Evolutionary conservation across 2,797 vertebrate genomes (phyloP).

Genomic region (Smutsia temminckii): DNA sequence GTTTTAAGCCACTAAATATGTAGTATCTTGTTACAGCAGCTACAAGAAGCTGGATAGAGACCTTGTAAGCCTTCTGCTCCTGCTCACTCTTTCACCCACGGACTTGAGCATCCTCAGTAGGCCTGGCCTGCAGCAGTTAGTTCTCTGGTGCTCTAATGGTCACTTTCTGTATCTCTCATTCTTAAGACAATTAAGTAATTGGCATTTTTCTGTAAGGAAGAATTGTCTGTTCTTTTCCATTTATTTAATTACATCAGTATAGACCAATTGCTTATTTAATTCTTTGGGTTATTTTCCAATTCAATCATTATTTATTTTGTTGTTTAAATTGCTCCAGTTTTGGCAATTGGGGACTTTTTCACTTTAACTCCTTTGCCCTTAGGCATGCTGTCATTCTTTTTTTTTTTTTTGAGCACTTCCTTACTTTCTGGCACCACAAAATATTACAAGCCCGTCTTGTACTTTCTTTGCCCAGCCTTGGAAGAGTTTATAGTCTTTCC

Average conservation of each 20-base stretch:
- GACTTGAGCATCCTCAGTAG: background rate
- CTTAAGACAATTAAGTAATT: background rate
- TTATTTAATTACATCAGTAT: background rate
- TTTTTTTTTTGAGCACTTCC: background rate
- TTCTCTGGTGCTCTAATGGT: background rate
- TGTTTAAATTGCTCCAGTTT: background rate
- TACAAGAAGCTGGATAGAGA: background rate
- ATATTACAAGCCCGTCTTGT: background rate
- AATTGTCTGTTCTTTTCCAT: background rate
- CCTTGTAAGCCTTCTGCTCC: background rate
- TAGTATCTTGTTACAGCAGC: background rate
- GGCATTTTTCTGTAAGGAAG: conserved; percentile 32
- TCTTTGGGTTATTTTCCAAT: background rate
- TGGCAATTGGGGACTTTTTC: background rate
- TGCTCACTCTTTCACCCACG: background rate
- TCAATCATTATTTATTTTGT: background rate
- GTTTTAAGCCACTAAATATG: background rate
- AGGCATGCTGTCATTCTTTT: background rate
- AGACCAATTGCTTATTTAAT: background rate
- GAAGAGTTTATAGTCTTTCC: background rate
- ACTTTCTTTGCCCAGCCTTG: background rate
- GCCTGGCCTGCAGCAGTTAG: background rate
- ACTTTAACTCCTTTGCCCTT: background rate
- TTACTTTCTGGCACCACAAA: background rate
- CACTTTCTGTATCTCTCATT: background rate